Base-by-base conservation (phyloP, 92 coral and sea anemone species). In the Porites evermanni region DNA sequence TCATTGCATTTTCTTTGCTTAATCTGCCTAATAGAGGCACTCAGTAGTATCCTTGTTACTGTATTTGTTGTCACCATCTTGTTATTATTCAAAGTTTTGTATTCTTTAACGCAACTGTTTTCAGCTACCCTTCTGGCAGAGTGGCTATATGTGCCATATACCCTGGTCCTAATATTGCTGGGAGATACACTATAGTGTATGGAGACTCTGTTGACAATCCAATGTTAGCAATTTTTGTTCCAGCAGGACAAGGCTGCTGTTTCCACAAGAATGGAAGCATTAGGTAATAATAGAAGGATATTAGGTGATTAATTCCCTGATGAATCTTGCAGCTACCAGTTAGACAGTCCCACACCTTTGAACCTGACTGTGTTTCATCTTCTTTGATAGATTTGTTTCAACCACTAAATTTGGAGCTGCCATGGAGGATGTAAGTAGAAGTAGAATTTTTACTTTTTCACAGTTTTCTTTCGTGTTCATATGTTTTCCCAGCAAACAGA, bases 111-210 rank as follows among this genome's bases (percentile, higher is more conserved):
- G 21, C 63, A 61, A 1, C 59, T 24, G 0, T 17, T 75, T 58
- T 66, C 90, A 97, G 99, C 88, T 97, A 97, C 80, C 99, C 99
- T 11, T 97, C 99, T 70, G 99, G 99, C 18, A 76, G 94, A 64
- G 84, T 93, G 9, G 98, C 99, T 13, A 72, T 97, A 44, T 95
- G 99, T 78, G 93, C 85, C 23, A 84, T 81, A 12, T 91, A 93
- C 68, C 89, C 98, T 56, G 98, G 95, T 4, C 77, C 92, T 13
- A 95, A 94, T 68, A 70, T 88, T 12, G 75, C 92, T 14, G 99
- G 98, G 70, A 91, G 86, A 32, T 97, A 97, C 79, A 93, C 98
- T 20, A 84, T 93, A 78, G 98, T 94, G 52, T 97, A 95, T 67
- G 94, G 88, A 14, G 96, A 95, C 66, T 75, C 89, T 51, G 80